Evolutionary conservation across 2,888 invertebrate genomes (phyloP), one percentile per base, ranked within the genome.

Genomic region (Troides oblongomaculatus): DNA sequence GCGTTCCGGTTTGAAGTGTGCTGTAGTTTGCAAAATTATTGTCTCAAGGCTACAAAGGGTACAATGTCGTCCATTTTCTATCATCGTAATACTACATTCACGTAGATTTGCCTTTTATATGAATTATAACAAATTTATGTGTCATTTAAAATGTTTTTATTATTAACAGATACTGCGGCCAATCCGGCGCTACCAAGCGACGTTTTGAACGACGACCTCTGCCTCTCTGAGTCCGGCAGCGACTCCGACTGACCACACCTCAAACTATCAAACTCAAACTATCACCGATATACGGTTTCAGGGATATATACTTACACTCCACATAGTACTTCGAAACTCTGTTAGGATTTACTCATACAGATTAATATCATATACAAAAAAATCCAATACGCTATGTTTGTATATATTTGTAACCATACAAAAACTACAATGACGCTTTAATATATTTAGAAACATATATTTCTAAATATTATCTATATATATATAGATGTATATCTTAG

Each of bases 171-270:
- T 72, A 79, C 72, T n/a, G 75, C 79, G 3, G 75, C 76, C 64
- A 83, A 82, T 74, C 81, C 88, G 2, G 81, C 93, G 53, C 87
- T 95, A 83, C 94, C 94, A 21, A 93, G 94, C 78, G 95, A 95
- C 88, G 92, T 96, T 72, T 93, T 97, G 78, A 96, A 95, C 82
- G 96, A 97, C 82, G 97, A 97, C 89, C 94, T 97, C 80, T 96
- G 97, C 92, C 94, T 97, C 80, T 97, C 97, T 65, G 97, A 97
- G 92, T 96, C 97, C 57, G 97, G 96, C 82, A 96, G 96, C 79
- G 97, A 97, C 86, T 95, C 94, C 71, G 95, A 95, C 92, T 95
- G 93, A 94, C 89, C 85, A 79, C 77, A 78, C 79, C 78, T 74
- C 68, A 74, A 75, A 71, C 70, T 63, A 72, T 75, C 77, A 74